Evolutionary conservation across 2,888 invertebrate genomes (phyloP).

Genomic region (Hemicrepidius hirtus): DNA sequence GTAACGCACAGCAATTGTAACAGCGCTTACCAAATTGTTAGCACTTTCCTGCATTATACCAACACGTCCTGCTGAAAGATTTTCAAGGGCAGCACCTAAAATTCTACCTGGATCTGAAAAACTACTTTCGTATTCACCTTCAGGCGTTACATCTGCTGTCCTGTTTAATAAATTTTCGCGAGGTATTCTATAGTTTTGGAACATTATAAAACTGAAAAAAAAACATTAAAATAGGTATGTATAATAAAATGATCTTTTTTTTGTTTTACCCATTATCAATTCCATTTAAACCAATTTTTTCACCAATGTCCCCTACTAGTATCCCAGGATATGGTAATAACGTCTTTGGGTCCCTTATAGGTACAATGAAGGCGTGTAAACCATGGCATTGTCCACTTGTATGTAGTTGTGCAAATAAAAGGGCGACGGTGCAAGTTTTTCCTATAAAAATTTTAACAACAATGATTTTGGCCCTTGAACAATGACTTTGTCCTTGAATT

Average conservation of each 20-base stretch:
- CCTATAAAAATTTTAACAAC: constrained; percentile 74
- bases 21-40: constrained; percentile 81
- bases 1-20: constrained; percentile 87
- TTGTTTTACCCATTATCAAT: constrained; percentile 91
- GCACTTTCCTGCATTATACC: constrained; percentile 82
- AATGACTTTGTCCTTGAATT: no score
- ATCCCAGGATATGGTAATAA: constrained; percentile 88
- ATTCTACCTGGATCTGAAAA: constrained; percentile 91
- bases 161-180: constrained; percentile 89
- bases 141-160: constrained; percentile 91
- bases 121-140: constrained; percentile 92
- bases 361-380: constrained; percentile 92
- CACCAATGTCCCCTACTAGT: constrained; percentile 93
- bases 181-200: constrained; percentile 91
- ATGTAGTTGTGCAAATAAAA: constrained; percentile 92
- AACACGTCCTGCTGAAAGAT: constrained; percentile 88
- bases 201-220: constrained; percentile 84
- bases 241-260: not conserved
- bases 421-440: constrained; percentile 88
- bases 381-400: constrained; percentile 88
- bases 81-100: constrained; percentile 89
- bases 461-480: no score
- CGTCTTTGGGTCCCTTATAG: constrained; percentile 86
- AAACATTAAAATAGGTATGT: no score
- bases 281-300: constrained; percentile 93